Evolutionary conservation across 2,888 invertebrate genomes (phyloP).

Genomic region (Apocheima hispidaria): DNA sequence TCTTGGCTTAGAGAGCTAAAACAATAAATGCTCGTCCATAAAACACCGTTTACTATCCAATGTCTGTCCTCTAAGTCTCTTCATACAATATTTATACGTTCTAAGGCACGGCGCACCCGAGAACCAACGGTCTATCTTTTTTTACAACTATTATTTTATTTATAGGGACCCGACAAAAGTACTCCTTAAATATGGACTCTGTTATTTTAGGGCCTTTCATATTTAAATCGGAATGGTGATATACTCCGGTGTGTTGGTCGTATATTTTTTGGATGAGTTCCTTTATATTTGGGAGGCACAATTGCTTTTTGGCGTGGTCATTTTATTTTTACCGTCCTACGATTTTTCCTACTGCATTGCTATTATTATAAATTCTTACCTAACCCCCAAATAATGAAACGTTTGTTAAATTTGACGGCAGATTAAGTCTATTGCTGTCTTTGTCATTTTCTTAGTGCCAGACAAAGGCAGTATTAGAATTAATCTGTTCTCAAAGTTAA

Average conservation of each 20-base stretch:
- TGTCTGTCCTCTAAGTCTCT: conserved; percentile 72
- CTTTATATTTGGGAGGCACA: conserved; percentile 20
- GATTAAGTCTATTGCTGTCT: too few relatives aligned
- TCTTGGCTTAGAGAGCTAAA: conserved; percentile 68
- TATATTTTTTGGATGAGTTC: conserved; percentile 25
- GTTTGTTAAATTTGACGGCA: too few relatives aligned
- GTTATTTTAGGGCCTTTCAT: conserved; percentile 39
- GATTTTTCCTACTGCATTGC: too few relatives aligned
- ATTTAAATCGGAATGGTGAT: conserved; percentile 39
- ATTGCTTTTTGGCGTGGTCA: background rate
- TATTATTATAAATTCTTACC: too few relatives aligned
- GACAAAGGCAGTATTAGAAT: too few relatives aligned
- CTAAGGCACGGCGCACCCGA: conserved; percentile 45
- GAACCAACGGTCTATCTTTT: conserved; percentile 47
- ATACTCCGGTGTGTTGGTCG: conserved; percentile 19
- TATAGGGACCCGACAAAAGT: conserved; percentile 46
- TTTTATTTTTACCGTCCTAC: conserved; percentile 13
- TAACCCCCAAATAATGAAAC: too few relatives aligned
- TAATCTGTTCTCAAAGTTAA: too few relatives aligned
- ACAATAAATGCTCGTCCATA: conserved; percentile 81
- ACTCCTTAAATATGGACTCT: conserved; percentile 40
- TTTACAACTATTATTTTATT: conserved; percentile 57
- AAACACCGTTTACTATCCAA: conserved; percentile 79
- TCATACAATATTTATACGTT: conserved; percentile 81
- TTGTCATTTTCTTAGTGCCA: too few relatives aligned